Evolutionary conservation across 2,797 vertebrate genomes (phyloP).

Genomic region (Acanthiza pusilla): DNA sequence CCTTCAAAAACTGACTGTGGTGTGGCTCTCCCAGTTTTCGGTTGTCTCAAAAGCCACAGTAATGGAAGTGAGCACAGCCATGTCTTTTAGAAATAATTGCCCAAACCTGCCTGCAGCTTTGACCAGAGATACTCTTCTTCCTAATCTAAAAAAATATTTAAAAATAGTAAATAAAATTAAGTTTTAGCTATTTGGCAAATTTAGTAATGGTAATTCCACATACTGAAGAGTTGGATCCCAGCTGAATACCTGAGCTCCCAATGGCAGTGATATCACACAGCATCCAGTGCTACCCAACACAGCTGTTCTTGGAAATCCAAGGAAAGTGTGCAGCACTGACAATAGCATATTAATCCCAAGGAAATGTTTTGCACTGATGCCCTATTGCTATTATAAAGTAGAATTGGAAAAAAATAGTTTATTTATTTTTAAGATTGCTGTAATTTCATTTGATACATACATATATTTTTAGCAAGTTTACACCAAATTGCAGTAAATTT

Average conservation of each 20-base stretch:
- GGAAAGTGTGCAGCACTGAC: neutral
- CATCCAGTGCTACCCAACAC: neutral
- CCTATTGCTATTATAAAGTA: neutral
- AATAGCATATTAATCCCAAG: neutral
- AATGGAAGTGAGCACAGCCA: neutral
- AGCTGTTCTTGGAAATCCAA: neutral
- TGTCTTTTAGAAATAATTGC: neutral
- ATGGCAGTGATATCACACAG: neutral
- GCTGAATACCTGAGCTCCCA: neutral
- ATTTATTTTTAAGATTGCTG: neutral
- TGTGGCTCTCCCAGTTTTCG: neutral
- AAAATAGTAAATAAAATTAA: neutral
- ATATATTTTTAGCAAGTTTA: neutral
- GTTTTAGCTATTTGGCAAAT: neutral
- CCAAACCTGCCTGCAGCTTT: neutral
- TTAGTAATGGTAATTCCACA: neutral
- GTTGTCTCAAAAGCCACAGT: neutral
- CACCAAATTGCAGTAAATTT: neutral
- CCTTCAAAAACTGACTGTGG: neutral
- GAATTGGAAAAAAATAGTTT: neutral
- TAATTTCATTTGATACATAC: neutral
- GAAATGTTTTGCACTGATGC: neutral
- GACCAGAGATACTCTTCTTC: neutral
- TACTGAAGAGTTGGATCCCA: neutral
- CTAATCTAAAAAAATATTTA: neutral